Base-by-base conservation (phyloP, 2,113 vertebrate genomes). In the Dicerorhinus sumatrensis region DNA sequence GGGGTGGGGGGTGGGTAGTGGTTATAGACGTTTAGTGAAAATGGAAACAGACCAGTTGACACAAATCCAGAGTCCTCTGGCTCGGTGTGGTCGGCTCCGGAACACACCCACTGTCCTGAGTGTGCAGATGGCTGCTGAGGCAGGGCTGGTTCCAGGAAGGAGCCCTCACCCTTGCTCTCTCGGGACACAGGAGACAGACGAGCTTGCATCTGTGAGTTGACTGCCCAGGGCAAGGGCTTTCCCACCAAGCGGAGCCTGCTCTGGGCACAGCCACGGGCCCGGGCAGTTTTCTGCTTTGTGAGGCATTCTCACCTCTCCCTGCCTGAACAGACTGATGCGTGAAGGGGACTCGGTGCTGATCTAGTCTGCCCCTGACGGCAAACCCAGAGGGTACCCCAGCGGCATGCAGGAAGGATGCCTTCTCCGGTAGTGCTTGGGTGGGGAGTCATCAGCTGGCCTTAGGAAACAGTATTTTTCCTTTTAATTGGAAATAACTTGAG, bases 281-380 rank as follows among this genome's bases (percentile, higher is more conserved):
- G 5, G 31, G n/a, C 17, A 0, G 36, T 4, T 11, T 25, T 31
- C 48, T 31, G 12, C 6, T 4, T 8, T 8, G 16, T 23, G 36
- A 17, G 4, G 0, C 6, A 3, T 48, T n/a, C 6, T 63, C 60
- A 5, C n/a, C 0, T 14, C 48, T 92, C 4, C 9, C 25, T 0
- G 0, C 23, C 31, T 54, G n/a, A 20, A 62, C 0, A 0, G 5
- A 25, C 21, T 0, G 11, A 18, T 1, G 2, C 10, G 8, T 8
- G 13, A 9, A 6, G 14, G 9, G 2, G 9, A 20, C 42, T 33
- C 0, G 3, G 23, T 6, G 23, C 27, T 8, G 18, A 5, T 2
- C 3, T 36, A 11, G 39, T 31, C 39, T 42, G 36, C 3, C 54
- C 42, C 25, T 7, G 27, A 25, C 29, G 29, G 60, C 5, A n/a